Percentiles rank a stretch among this genome's conserved stretches.
Conservation (phyloP, 2,113 vertebrate species). For the Laticauda colubrina region DNA sequence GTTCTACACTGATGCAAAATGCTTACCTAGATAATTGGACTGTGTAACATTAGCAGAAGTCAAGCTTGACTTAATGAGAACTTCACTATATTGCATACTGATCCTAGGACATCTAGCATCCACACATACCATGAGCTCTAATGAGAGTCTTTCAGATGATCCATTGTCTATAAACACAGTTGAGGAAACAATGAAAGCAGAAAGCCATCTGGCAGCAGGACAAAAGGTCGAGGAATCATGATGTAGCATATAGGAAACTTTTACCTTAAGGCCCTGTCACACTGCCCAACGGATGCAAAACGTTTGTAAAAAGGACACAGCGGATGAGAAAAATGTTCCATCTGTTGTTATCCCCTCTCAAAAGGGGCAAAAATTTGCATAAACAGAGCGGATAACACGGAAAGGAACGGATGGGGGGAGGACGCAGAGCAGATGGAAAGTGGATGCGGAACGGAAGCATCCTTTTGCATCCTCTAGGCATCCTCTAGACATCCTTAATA, state of each 20-base stretch:
- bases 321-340: too few species aligned
- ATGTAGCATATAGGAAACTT: not conserved
- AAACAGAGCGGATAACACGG: too few species aligned
- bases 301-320: too few species aligned
- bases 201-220: not conserved
- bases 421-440: too few species aligned
- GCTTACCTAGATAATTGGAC: not conserved
- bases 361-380: too few species aligned
- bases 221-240: not conserved
- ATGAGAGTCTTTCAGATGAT: not conserved
- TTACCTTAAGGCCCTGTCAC: not conserved
- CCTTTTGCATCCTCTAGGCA: too few species aligned
- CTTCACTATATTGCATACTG: not conserved
- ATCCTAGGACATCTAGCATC: not conserved
- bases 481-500: too few species aligned
- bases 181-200: not conserved
- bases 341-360: too few species aligned
- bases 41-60: not conserved
- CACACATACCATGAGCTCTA: not conserved
- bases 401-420: too few species aligned
- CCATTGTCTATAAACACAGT: not conserved
- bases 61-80: not conserved
- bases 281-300: too few species aligned
- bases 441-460: too few species aligned
- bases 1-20: not conserved